Evolutionary conservation across 2,797 vertebrate genomes (phyloP), one percentile per base, ranked within the genome.

Genomic region (Takifugu ocellatus): DNA sequence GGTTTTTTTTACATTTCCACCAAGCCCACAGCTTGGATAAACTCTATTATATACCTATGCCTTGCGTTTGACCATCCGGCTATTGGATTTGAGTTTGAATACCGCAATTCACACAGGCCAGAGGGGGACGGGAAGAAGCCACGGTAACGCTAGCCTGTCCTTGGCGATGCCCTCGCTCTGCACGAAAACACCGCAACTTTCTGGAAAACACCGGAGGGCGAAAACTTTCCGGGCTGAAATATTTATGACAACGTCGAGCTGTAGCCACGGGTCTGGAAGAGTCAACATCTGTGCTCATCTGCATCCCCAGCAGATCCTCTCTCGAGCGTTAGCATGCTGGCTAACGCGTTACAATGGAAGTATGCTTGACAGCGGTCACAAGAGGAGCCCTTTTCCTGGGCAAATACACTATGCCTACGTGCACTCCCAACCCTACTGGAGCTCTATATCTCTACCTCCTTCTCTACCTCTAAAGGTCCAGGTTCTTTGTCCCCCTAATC

Each of bases 391-490:
- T 84, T 80, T 56, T 61, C 60, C 73, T 71, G 75, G 53, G 77
- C 75, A 62, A 70, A 77, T 66, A 71, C 56, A 59, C 63, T 15
- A 54, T 68, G 63, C 74, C 74, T 61, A 68, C 56, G 52, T 63
- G 52, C 45, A 54, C 47, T 56, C 70, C 63, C 51, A 21, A 39
- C 59, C 59, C 46, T 63, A 71, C 52, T 51, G 25, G 25, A 74
- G 52, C 63, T 70, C 69, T 54, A 59, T 58, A 56, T 63, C 62
- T 68, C 61, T 72, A 78, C 68, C 77, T 59, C 63, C 68, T 49
- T 50, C 59, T 81, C 65, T 77, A 55, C 65, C 54, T 74, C 67
- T 75, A 74, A 82, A 89, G 86, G 86, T 88, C 86, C 84, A 74
- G 61, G 69, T 78, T 71, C 56, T 51, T 42, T 53, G 58, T 6